These are phyloP conservation scores for Cosmia pyralina DNA, from an alignment of 2,888 invertebrate genomes.

Conservation along the genomic window DNA sequence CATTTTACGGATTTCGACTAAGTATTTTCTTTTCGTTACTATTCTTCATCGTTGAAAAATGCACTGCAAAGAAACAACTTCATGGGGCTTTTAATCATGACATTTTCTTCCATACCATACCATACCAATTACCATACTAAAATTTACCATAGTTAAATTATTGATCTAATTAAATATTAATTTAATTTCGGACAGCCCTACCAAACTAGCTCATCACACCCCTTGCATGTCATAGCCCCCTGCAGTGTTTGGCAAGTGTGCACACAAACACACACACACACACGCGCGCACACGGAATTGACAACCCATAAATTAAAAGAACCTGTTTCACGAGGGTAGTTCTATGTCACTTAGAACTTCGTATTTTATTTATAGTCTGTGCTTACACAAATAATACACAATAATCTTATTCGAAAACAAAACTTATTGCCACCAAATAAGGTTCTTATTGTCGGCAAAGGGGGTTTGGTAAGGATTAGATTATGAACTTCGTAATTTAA, in stretches of 20 bases:
- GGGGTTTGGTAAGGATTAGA: conserved; percentile 44
- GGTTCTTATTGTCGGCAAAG: conserved; percentile 21
- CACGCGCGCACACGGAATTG: conserved; percentile 75
- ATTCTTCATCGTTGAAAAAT: background rate
- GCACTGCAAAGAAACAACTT: too few relatives aligned
- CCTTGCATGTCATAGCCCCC: conserved; percentile 82
- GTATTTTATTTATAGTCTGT: conserved; percentile 66
- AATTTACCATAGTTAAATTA: too few relatives aligned
- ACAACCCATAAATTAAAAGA: conserved; percentile 87
- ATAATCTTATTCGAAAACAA: conserved; percentile 24
- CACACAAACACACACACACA: conserved; percentile 68
- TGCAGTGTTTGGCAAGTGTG: conserved; percentile 82
- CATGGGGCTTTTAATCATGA: too few relatives aligned
- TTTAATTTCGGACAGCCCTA: conserved; percentile 75
- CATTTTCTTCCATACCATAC: too few relatives aligned
- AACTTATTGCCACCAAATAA: conserved; percentile 14
- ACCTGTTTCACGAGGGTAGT: conserved; percentile 85
- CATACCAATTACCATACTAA: too few relatives aligned
- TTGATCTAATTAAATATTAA: background rate
- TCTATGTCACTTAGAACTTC: conserved; percentile 76
- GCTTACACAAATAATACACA: conserved; percentile 37
- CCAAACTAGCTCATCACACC: conserved; percentile 79
- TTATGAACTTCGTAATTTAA: conserved; percentile 62
- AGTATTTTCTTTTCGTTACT: background rate
- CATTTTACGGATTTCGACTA: background rate